Percentiles rank a stretch among this genome's conserved stretches.
Conservation (phyloP, 64 coral and sea anemone species). For the Porites australiensis region DNA sequence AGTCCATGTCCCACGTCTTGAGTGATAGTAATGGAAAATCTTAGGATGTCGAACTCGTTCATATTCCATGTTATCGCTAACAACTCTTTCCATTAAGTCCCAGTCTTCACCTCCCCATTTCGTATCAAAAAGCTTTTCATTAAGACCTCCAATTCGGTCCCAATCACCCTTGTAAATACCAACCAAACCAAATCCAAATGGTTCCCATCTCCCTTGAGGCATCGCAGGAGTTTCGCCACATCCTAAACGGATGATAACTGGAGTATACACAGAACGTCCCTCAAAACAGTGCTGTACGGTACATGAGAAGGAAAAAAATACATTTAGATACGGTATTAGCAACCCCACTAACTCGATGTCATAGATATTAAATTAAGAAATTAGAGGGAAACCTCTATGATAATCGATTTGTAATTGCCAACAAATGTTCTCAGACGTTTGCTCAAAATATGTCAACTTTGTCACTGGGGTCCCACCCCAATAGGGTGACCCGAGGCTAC, state of each 20-base stretch:
- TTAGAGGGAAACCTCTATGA: too few relatives aligned
- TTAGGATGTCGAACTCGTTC: slow-evolving; percentile 66
- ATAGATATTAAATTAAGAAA: too few relatives aligned
- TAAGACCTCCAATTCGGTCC: slow-evolving; percentile 87
- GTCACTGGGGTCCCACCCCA: too few relatives aligned
- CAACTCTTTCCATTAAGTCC: slow-evolving; percentile 91
- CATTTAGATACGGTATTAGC: too few relatives aligned
- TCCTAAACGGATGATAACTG: slow-evolving; percentile 76
- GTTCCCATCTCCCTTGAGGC: slow-evolving; percentile 78
- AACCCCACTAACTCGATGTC: too few relatives aligned
- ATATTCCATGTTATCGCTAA: slow-evolving; percentile 79
- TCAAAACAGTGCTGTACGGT: slow-evolving; percentile 85
- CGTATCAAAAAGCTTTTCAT: slow-evolving; percentile 66
- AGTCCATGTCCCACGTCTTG: slow-evolving; percentile 85
- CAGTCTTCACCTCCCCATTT: slow-evolving; percentile 97
- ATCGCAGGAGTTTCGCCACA: slow-evolving; percentile 59
- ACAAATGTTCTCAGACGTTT: too few relatives aligned
- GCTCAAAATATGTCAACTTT: too few relatives aligned
- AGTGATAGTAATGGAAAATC: slow-evolving; percentile 90
- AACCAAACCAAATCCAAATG: slow-evolving; percentile 79
- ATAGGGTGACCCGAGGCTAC: too few relatives aligned
- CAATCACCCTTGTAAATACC: slow-evolving; percentile 90
- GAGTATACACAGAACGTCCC: slow-evolving; percentile 81
- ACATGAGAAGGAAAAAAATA: not conserved
- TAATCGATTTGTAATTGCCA: too few relatives aligned